A percentile compares a stretch with the other conserved stretches of the same genome.
Conservation (phyloP, 2,888 invertebrate genomes). For the Balanococcus diminutus region DNA sequence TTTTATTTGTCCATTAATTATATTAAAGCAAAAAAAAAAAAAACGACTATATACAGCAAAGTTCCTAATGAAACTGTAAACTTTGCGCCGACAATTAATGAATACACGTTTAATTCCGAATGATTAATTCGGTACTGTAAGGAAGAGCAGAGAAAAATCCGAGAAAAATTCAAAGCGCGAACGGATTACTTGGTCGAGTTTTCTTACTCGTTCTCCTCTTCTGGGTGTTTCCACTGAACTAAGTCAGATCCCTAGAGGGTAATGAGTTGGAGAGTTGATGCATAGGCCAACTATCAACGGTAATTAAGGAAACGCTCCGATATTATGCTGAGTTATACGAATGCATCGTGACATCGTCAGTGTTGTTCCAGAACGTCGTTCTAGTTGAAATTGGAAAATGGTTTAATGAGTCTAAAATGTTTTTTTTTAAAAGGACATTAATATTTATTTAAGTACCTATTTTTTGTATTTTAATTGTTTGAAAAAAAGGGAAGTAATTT, state of each 20-base stretch:
- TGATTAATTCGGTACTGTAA: conserved; percentile 16
- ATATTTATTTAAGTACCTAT: too few relatives aligned
- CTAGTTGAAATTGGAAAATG: too few relatives aligned
- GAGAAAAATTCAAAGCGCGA: conserved; percentile 15
- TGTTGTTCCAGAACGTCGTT: too few relatives aligned
- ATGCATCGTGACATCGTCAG: background rate
- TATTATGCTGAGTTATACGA: background rate
- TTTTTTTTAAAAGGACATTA: too few relatives aligned
- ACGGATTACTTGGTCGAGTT: background rate
- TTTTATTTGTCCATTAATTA: conserved; percentile 32
- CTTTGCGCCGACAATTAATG: conserved; percentile 25
- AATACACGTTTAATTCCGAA: conserved; percentile 25
- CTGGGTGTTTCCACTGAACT: background rate
- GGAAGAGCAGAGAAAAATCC: background rate
- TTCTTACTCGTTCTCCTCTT: background rate
- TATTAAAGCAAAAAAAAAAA: conserved; percentile 3
- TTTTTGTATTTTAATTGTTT: too few relatives aligned
- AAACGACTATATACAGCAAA: conserved; percentile 8
- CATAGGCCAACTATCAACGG: too few relatives aligned
- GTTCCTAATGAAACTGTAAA: conserved; percentile 24
- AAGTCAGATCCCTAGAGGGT: background rate
- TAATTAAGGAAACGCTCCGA: background rate
- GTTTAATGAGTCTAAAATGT: too few relatives aligned
- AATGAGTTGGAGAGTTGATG: background rate
- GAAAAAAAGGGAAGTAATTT: too few relatives aligned